A percentile compares a stretch with the other conserved stretches of the same genome.
Conservation (phyloP, 2,888 invertebrate genomes). For the Ferrisia virgata region DNA sequence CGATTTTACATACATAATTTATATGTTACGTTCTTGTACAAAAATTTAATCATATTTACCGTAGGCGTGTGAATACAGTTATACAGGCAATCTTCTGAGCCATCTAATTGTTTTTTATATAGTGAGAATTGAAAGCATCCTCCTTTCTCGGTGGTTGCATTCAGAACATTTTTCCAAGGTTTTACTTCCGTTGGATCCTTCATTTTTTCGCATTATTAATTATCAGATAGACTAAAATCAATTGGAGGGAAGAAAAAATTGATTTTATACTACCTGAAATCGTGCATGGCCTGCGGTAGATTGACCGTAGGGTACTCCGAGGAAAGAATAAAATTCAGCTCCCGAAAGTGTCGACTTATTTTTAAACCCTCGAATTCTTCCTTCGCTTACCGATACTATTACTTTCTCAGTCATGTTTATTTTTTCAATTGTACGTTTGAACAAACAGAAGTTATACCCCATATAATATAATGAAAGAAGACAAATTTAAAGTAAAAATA, state of each 20-base stretch:
- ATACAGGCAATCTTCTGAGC: constrained; percentile 10
- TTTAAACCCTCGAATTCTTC: constrained; percentile 19
- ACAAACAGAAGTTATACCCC: too few relatives aligned
- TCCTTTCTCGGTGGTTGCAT: background rate
- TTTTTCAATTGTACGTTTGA: too few relatives aligned
- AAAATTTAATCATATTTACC: background rate
- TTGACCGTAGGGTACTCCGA: constrained; percentile 15
- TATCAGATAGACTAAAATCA: too few relatives aligned
- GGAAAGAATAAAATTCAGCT: background rate
- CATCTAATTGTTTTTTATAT: background rate
- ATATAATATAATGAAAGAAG: too few relatives aligned
- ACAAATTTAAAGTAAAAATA: too few relatives aligned
- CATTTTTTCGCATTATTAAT: background rate
- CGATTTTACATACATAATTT: too few relatives aligned
- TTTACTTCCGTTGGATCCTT: background rate
- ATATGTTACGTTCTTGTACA: too few relatives aligned
- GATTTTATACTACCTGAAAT: background rate
- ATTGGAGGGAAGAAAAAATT: background rate
- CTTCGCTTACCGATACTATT: background rate
- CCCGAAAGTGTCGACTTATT: background rate
- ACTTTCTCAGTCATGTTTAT: background rate
- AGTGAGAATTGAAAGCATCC: constrained; percentile 8
- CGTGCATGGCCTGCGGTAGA: background rate
- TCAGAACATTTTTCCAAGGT: background rate
- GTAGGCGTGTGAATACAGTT: background rate